phyloP scores from a whole-genome alignment of 2,113 vertebrate genomes.

The Cisticola juncidis region DNA sequence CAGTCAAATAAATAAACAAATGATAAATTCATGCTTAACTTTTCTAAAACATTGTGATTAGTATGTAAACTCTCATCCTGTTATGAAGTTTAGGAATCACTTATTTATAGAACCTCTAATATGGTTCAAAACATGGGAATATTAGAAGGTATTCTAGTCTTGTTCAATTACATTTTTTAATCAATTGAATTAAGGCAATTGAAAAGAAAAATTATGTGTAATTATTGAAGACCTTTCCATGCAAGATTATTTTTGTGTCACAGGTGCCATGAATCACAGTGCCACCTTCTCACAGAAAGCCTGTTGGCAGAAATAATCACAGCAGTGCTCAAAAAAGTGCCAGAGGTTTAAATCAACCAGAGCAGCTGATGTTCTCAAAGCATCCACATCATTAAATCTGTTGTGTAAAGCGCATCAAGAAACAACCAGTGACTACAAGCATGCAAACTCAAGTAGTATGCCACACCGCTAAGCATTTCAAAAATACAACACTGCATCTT shows the following conservation, averaged over 20 bases:
- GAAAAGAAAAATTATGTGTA: conserved; percentile 10
- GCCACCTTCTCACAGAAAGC: conserved; percentile 55
- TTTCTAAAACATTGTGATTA: background rate
- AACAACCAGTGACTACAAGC: conserved; percentile 56
- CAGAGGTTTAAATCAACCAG: conserved; percentile 52
- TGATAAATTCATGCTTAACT: background rate
- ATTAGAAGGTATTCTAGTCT: background rate
- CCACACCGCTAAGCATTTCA: background rate
- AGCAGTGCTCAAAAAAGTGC: conserved; percentile 60
- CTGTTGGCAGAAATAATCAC: conserved; percentile 19
- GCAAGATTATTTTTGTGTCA: conserved; percentile 30
- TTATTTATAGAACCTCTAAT: conserved; percentile 12
- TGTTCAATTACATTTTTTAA: background rate
- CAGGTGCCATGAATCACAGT: conserved; percentile 42
- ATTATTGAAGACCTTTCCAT: conserved; percentile 28
- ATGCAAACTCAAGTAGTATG: conserved; percentile 56
- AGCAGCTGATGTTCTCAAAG: conserved; percentile 47
- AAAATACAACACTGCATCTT: background rate
- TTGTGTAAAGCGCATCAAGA: conserved; percentile 35
- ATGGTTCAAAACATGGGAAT: background rate
- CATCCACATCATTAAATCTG: conserved; percentile 53
- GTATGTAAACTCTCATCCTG: background rate
- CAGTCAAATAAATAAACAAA: conserved; percentile 16
- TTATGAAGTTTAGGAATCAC: background rate
- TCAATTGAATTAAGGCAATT: conserved; percentile 41